A percentile compares a stretch with the other conserved stretches of the same genome.
Evolutionary conservation across 2,797 vertebrate species (phyloP).

Genomic region (Xenentodon cancila): DNA sequence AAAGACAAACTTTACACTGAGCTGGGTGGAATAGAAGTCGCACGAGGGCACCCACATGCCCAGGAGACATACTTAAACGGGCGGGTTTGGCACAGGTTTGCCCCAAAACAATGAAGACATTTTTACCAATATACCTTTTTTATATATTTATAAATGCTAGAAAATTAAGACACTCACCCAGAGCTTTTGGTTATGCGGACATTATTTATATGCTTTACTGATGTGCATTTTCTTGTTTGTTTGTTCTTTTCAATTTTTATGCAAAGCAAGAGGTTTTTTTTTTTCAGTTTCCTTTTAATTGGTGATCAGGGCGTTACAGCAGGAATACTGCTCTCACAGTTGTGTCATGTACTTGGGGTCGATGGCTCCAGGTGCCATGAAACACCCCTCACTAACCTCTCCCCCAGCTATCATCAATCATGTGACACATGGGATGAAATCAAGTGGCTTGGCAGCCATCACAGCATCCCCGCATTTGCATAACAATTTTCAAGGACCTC

Average conservation of each 20-base stretch:
- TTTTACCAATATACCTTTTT: too few relatives aligned
- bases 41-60: slow-evolving; percentile 11
- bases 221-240: background rate
- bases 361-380: slow-evolving; percentile 60
- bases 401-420: slow-evolving; percentile 88
- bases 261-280: slow-evolving; percentile 7
- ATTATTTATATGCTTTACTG: background rate
- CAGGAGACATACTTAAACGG: background rate
- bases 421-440: slow-evolving; percentile 84
- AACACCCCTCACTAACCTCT: slow-evolving; percentile 83
- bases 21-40: slow-evolving; percentile 27
- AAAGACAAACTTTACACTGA: slow-evolving; percentile 45
- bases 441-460: slow-evolving; percentile 77
- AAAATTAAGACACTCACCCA: background rate
- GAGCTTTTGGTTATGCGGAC: background rate
- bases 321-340: slow-evolving; percentile 11
- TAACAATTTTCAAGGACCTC: slow-evolving; percentile 70
- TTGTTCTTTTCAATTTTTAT: slow-evolving; percentile 19
- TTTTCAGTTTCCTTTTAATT: background rate
- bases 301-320: slow-evolving; percentile 38
- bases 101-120: background rate
- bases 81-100: slow-evolving; percentile 5
- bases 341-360: slow-evolving; percentile 43
- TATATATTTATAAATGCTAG: background rate
- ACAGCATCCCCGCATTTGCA: slow-evolving; percentile 78